phyloP scores from a whole-genome alignment of 2,113 vertebrate species.

The Xiphorhynchus elegans region DNA sequence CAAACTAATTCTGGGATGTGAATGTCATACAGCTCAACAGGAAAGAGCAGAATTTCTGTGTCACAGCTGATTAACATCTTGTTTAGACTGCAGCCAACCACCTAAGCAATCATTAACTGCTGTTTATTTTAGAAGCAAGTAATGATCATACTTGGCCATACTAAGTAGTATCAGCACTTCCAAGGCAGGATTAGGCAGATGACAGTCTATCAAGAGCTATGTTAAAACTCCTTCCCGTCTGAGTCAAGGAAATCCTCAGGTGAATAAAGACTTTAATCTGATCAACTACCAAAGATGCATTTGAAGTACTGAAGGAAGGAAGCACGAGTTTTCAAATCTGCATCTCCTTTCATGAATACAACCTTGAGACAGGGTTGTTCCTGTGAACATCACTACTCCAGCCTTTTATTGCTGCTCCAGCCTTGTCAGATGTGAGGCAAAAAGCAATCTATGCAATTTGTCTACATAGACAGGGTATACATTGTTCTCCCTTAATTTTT shows the following conservation, averaged over 20 bases:
- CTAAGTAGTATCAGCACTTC: not conserved
- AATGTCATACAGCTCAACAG: not conserved
- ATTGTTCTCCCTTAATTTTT: not conserved
- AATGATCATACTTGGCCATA: not conserved
- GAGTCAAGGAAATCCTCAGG: not conserved
- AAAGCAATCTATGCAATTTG: not conserved
- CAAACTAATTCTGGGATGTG: not conserved
- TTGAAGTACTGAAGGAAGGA: not conserved
- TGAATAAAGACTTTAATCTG: not conserved
- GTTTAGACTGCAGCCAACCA: not conserved
- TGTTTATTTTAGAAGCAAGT: slow-evolving; percentile 1
- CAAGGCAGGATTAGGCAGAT: slow-evolving; percentile 8
- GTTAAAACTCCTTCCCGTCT: not conserved
- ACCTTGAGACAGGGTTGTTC: not conserved
- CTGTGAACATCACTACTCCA: not conserved
- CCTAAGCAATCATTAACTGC: not conserved
- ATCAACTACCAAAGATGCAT: not conserved
- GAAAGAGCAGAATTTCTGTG: not conserved
- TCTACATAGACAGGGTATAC: not conserved
- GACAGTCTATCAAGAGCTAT: not conserved
- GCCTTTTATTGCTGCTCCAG: not conserved
- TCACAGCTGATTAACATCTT: not conserved
- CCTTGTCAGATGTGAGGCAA: not conserved
- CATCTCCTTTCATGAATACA: not conserved
- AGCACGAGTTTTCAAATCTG: not conserved